Conservation (phyloP, 2,113 vertebrate genomes). For the Sinocyclocheilus maitianheensis region DNA sequence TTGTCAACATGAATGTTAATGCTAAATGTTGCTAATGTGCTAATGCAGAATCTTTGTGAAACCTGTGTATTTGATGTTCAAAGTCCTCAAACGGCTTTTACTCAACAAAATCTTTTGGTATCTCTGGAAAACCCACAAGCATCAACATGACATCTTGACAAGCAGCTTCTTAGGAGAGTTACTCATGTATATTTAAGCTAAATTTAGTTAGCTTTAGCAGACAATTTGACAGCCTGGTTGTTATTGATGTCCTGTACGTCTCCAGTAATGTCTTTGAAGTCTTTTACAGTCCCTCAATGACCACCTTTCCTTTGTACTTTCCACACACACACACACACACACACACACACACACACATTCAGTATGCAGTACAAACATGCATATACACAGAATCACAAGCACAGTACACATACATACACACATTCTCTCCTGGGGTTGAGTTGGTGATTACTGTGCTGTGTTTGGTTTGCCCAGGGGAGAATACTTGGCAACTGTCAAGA, state of each 20-base stretch:
- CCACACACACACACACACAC: not conserved
- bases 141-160: slow-evolving; percentile 3
- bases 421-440: not conserved
- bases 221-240: not conserved
- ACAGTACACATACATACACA: slow-evolving; percentile 1
- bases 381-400: not conserved
- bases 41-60: not conserved
- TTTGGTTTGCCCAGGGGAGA: slow-evolving; percentile 57
- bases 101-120: not conserved
- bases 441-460: slow-evolving; percentile 30
- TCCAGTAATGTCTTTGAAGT: not conserved
- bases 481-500: slow-evolving; percentile 72
- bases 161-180: not conserved
- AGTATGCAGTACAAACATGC: not conserved
- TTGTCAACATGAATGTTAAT: not conserved
- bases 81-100: slow-evolving; percentile 18
- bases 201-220: not conserved
- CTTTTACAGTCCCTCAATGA: not conserved
- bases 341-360: not conserved
- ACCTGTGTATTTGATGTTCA: not conserved
- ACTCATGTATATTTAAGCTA: not conserved
- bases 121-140: not conserved
- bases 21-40: not conserved
- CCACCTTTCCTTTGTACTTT: not conserved
- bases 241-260: not conserved